phyloP scores from a whole-genome alignment of 2,113 vertebrate species.

The Campylomormyrus tamandua region DNA sequence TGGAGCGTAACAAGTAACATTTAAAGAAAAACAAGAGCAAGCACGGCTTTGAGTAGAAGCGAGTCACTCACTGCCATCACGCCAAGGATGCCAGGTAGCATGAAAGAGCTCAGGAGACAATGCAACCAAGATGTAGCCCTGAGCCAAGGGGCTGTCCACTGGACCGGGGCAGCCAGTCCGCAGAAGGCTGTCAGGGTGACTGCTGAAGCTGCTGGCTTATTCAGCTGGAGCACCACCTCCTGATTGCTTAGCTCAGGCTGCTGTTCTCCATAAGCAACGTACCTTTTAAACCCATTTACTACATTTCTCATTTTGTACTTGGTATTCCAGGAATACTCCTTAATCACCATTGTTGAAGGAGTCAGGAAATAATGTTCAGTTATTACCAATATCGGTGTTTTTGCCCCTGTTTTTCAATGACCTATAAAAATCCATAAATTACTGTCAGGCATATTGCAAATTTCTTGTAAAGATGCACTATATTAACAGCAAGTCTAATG shows the following conservation, averaged over 20 bases:
- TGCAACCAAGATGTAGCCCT: not conserved
- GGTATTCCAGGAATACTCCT: not conserved
- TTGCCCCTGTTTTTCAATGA: not conserved
- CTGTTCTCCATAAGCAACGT: not conserved
- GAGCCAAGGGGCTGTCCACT: not conserved
- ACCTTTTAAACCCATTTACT: not conserved
- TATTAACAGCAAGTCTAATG: not conserved
- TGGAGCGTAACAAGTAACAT: not conserved
- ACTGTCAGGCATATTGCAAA: not conserved
- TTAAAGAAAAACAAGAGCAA: not conserved
- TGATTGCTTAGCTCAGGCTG: not conserved
- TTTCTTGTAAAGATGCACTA: not conserved
- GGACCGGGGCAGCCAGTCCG: not conserved
- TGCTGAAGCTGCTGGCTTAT: not conserved
- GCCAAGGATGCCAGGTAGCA: not conserved
- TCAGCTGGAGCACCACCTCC: not conserved
- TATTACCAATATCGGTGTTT: not conserved
- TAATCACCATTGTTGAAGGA: not conserved
- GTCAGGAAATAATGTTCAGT: not conserved
- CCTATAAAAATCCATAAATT: not conserved
- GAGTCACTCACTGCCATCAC: not conserved
- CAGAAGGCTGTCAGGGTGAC: not conserved
- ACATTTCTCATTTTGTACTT: not conserved
- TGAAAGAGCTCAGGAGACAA: not conserved
- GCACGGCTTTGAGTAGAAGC: not conserved